Base-by-base conservation (phyloP, 1,140 invertebrate species). In the Leguminivora glycinivorella region DNA sequence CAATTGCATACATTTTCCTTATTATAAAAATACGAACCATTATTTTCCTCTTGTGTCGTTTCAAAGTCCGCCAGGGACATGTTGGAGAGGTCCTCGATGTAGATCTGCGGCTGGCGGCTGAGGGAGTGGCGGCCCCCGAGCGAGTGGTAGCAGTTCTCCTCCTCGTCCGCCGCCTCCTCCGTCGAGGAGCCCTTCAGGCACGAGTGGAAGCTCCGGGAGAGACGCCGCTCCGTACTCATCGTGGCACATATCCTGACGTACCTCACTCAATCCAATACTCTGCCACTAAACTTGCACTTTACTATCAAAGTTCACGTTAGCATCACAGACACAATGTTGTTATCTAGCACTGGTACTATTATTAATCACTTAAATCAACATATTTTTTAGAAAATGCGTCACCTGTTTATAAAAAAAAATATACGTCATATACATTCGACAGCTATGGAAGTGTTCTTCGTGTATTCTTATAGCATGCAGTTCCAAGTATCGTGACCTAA, bases 171-270 rank as follows among this genome's bases (percentile, higher is more conserved):
- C 14, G 83, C 92, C 77, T 94, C 93, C 79, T 94, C 93, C 67
- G 93, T 93, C 74, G 94, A 94, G 74, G 94, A 94, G 72, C 94
- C 94, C 73, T 94, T 93, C 71, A 94, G 90, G 76, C 94, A 94
- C 56, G 94, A 94, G 88, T 94, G 93, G 83, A 94, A 94, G 86
- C 94, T 94, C 73, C 94, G 91, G n/a, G 94, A 94, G 10, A 94
- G 90, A 43, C 94, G 90, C 73, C 94, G 91, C 78, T 94, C 94
- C 72, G 93, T 93, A 74, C 93, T 94, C 84, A 94, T 94, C 69
- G 85, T 92, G 72, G 91, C 89, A 81, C 93, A 93, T 89, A 90
- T 92, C 85, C 88, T 79, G 70, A 83, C 74, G 75, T 80, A 77
- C 78, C 72, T 69, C 77, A 77, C 73, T 38, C 38, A 25, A 68